phyloP scores from a whole-genome alignment of 2,113 vertebrate species.

The Phainopepla nitens region DNA sequence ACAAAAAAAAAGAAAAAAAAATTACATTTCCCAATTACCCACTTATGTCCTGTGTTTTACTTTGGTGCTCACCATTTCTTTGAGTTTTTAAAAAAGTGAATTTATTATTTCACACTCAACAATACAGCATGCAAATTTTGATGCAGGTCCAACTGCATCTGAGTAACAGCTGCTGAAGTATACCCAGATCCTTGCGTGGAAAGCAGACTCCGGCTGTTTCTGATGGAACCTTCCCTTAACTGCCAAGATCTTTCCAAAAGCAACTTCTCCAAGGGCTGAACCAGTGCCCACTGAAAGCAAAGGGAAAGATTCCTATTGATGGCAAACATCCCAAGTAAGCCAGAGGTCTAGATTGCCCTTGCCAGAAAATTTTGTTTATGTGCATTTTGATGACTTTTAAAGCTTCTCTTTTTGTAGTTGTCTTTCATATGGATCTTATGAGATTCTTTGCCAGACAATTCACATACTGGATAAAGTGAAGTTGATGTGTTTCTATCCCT shows the following conservation, averaged over 20 bases:
- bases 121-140: background rate
- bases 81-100: background rate
- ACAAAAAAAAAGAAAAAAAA: no score
- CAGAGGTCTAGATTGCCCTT: background rate
- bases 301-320: constrained; percentile 25
- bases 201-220: background rate
- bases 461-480: background rate
- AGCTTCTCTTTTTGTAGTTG: background rate
- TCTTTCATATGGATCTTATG: background rate
- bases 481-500: background rate
- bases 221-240: background rate
- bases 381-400: constrained; percentile 23
- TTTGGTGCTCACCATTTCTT: background rate
- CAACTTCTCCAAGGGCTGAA: constrained; percentile 30
- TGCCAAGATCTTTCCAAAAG: constrained; percentile 41
- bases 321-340: constrained; percentile 14
- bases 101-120: background rate
- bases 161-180: background rate
- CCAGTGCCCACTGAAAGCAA: constrained; percentile 32
- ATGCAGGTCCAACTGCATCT: background rate
- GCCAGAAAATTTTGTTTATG: constrained; percentile 31
- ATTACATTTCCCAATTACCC: background rate
- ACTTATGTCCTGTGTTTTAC: background rate
- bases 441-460: background rate
- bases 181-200: background rate